phyloP scores from a whole-genome alignment of 1,140 invertebrate species.

The Planococcus citri region DNA sequence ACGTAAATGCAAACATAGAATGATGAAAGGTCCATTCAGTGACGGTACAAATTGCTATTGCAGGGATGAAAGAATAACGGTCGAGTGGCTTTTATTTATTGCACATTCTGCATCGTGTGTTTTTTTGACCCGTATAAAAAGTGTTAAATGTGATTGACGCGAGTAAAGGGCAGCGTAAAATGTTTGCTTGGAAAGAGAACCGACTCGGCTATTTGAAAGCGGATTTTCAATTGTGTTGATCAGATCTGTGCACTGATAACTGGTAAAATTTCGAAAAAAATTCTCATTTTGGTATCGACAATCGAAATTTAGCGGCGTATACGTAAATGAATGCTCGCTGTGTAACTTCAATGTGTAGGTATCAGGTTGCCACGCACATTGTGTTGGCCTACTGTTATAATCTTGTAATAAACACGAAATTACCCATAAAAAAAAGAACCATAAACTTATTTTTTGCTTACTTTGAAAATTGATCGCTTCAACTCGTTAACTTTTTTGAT shows the following conservation, averaged over 20 bases:
- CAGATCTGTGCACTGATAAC: not conserved
- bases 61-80: not conserved
- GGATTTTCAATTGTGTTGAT: too few relatives aligned
- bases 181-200: not conserved
- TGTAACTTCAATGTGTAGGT: too few relatives aligned
- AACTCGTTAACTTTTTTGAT: not conserved
- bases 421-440: not conserved
- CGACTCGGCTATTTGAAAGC: not conserved
- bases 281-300: too few relatives aligned
- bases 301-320: too few relatives aligned
- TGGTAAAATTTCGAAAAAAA: too few relatives aligned
- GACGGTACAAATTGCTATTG: not conserved
- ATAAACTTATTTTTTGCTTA: not conserved
- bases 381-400: not conserved
- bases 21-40: not conserved
- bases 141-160: not conserved
- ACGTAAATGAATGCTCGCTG: too few relatives aligned
- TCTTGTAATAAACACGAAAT: not conserved
- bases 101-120: not conserved
- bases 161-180: not conserved
- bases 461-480: not conserved
- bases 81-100: constrained; percentile 6
- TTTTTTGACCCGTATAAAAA: not conserved
- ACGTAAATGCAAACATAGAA: not conserved
- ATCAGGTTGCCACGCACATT: not conserved